Percentiles rank a stretch among this genome's conserved stretches.
These are phyloP conservation scores for Numenius phaeopus DNA, from an alignment of 2,797 vertebrate species.

Conservation along the genomic window DNA sequence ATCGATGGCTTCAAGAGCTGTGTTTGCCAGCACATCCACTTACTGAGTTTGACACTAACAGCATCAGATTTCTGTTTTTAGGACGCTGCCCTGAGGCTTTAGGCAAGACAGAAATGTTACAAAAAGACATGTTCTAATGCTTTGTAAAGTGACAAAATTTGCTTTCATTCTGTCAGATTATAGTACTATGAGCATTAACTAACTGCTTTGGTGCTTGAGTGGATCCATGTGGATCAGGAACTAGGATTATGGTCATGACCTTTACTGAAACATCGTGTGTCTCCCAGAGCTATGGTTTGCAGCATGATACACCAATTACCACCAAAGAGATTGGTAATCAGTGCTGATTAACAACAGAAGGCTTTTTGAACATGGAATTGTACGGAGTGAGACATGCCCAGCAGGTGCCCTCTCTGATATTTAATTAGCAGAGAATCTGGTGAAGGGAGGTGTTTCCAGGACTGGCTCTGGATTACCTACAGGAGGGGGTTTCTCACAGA, in stretches of 20 bases:
- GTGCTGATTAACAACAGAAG: slow-evolving; percentile 72
- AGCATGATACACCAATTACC: background rate
- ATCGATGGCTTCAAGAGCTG: background rate
- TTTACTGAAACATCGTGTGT: background rate
- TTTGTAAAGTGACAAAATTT: background rate
- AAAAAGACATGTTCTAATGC: background rate
- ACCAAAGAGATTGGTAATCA: slow-evolving; percentile 69
- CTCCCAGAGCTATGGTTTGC: slow-evolving; percentile 15
- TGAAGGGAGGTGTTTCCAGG: slow-evolving; percentile 16
- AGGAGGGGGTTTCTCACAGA: background rate
- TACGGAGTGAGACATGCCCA: slow-evolving; percentile 23
- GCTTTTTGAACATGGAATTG: slow-evolving; percentile 33
- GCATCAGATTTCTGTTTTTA: background rate
- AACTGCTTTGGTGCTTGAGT: background rate
- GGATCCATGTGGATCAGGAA: background rate
- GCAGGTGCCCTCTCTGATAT: slow-evolving; percentile 63
- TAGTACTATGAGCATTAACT: background rate
- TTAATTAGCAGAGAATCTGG: slow-evolving; percentile 43
- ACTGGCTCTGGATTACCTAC: slow-evolving; percentile 29
- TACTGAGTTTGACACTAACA: background rate
- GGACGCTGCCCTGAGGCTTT: background rate
- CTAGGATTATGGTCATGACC: background rate
- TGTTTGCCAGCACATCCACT: background rate
- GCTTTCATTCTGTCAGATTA: background rate
- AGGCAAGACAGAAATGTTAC: background rate